These are phyloP conservation scores for Diachasmimorpha longicaudata DNA, from an alignment of 1,140 invertebrate species.

Conservation along the genomic window DNA sequence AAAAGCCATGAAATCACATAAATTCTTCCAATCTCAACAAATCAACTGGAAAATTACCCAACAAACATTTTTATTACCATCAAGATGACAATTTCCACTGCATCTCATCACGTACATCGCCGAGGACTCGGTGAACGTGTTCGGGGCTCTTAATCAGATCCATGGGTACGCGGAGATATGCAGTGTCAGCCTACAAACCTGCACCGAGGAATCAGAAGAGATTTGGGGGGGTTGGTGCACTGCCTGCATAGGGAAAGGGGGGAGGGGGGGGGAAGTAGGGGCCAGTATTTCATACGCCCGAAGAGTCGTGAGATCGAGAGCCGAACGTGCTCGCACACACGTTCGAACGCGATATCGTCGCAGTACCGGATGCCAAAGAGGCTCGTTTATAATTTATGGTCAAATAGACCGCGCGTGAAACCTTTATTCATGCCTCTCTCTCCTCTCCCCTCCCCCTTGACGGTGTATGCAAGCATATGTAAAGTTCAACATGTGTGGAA, in stretches of 20 bases:
- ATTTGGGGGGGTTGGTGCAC: neutral
- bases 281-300: neutral
- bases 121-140: neutral
- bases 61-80: neutral
- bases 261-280: neutral
- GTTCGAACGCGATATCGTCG: neutral
- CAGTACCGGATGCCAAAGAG: neutral
- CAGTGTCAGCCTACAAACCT: neutral
- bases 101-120: constrained; percentile 13
- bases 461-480: neutral
- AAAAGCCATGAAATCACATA: too few relatives aligned
- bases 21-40: too few relatives aligned
- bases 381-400: constrained; percentile 4
- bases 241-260: too few relatives aligned
- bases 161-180: constrained; percentile 12
- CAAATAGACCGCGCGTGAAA: constrained; percentile 4
- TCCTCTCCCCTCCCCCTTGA: neutral
- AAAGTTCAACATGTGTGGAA: neutral
- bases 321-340: constrained; percentile 1
- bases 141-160: neutral
- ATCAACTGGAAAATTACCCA: too few relatives aligned
- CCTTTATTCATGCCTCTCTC: neutral
- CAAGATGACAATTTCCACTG: neutral
- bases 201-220: neutral
- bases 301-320: constrained; percentile 14